Percentiles rank a stretch among this genome's conserved stretches.
phyloP scores from a whole-genome alignment of 2,113 vertebrate species.

The Emberiza fucata region DNA sequence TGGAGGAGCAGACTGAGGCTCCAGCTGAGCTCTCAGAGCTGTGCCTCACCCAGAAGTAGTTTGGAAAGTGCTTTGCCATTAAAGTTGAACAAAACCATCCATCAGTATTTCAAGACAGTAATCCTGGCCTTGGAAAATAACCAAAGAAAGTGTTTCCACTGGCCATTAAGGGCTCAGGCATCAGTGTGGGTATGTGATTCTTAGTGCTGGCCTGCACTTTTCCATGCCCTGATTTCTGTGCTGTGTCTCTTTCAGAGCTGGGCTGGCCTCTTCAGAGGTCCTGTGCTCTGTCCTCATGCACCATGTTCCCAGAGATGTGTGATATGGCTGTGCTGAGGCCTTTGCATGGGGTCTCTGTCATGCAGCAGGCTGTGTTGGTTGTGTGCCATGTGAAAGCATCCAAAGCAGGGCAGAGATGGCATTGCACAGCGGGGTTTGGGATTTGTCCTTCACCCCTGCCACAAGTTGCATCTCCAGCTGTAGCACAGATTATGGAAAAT shows the following conservation, averaged over 20 bases:
- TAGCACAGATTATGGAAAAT: neutral
- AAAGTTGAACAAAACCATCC: neutral
- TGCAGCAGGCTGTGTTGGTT: neutral
- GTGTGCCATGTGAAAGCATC: neutral
- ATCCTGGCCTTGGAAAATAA: neutral
- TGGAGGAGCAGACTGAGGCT: neutral
- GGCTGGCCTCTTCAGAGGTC: neutral
- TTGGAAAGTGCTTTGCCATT: neutral
- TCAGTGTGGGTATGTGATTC: neutral
- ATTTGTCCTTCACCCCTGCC: neutral
- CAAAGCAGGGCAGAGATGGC: neutral
- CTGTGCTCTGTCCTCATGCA: neutral
- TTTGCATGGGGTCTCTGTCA: neutral
- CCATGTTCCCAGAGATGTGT: rapidly evolving
- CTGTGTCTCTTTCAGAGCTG: neutral
- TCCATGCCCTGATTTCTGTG: neutral
- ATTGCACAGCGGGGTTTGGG: neutral
- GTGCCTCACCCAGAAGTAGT: neutral
- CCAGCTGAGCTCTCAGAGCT: neutral
- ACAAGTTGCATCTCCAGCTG: neutral
- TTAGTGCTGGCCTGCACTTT: neutral
- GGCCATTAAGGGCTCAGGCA: neutral
- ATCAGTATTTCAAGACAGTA: neutral
- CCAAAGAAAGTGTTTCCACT: neutral
- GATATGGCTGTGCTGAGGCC: rapidly evolving